Conservation (phyloP, 2,113 vertebrate species). For the Ranitomeya variabilis region DNA sequence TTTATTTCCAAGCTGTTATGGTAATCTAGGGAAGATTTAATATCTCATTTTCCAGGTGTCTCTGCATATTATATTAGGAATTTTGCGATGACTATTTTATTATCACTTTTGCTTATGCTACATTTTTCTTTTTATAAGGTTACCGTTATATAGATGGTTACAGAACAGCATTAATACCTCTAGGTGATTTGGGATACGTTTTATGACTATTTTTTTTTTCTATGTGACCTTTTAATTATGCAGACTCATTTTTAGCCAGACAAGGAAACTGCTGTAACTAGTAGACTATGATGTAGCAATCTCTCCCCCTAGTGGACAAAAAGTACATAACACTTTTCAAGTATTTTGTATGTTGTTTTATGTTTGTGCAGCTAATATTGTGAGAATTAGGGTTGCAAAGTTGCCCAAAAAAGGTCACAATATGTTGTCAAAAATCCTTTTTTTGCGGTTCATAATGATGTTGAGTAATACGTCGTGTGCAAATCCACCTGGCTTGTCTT, state of each 20-base stretch:
- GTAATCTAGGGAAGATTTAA: too few relatives aligned
- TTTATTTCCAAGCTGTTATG: too few relatives aligned
- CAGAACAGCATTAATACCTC: neutral
- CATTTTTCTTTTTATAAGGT: neutral
- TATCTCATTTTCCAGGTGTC: too few relatives aligned
- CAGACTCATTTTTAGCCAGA: neutral
- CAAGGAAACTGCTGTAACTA: neutral
- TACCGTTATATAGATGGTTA: neutral
- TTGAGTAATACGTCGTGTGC: neutral
- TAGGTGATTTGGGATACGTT: neutral
- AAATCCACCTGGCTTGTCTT: neutral
- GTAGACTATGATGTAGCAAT: neutral
- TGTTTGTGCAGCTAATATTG: neutral
- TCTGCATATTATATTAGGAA: too few relatives aligned
- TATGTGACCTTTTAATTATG: slow-evolving; percentile 27
- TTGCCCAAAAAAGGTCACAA: neutral
- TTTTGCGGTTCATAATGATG: neutral
- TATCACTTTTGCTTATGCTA: too few relatives aligned
- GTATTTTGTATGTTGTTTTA: neutral
- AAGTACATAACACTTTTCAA: neutral
- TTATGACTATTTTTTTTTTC: slow-evolving; percentile 1
- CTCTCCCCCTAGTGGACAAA: slow-evolving; percentile 14
- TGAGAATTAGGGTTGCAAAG: neutral
- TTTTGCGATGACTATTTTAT: too few relatives aligned
- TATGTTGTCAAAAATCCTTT: neutral